Conservation (phyloP, 2,797 vertebrate genomes). For the Apodemus agrarius region DNA sequence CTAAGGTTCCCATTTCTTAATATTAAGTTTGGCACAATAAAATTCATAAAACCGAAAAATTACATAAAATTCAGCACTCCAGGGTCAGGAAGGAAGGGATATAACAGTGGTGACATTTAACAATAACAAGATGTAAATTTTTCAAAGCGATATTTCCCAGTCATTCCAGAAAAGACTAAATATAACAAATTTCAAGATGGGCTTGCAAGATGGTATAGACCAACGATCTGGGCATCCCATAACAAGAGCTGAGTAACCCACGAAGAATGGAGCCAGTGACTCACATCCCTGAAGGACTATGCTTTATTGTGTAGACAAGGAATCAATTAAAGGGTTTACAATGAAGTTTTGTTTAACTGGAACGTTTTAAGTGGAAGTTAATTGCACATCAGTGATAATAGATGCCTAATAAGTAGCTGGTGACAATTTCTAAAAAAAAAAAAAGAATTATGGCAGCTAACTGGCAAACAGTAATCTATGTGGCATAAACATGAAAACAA, state of each 20-base stretch:
- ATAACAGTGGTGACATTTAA: conserved; percentile 48
- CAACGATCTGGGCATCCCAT: background rate
- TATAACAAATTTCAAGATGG: conserved; percentile 13
- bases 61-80: conserved; percentile 19
- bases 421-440: conserved; percentile 70
- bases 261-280: conserved; percentile 54
- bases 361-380: conserved; percentile 76
- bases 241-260: conserved; percentile 32
- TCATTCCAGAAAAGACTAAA: conserved; percentile 8
- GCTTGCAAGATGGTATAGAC: background rate
- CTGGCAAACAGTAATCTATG: conserved; percentile 70
- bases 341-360: conserved; percentile 68
- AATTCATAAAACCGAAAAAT: conserved; percentile 54
- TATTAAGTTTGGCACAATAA: conserved; percentile 42
- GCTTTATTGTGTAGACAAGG: conserved; percentile 58
- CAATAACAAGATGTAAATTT: conserved; percentile 37
- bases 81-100: conserved; percentile 35
- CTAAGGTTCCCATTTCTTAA: conserved; percentile 30
- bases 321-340: conserved; percentile 73
- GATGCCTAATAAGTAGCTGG: conserved; percentile 67
- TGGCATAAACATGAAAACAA: conserved; percentile 39
- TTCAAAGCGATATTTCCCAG: conserved; percentile 51
- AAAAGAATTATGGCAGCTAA: background rate
- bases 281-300: conserved; percentile 64
- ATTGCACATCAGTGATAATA: conserved; percentile 75